Base-by-base conservation (phyloP, 2,888 invertebrate species). In the Helobdella robusta region DNA sequence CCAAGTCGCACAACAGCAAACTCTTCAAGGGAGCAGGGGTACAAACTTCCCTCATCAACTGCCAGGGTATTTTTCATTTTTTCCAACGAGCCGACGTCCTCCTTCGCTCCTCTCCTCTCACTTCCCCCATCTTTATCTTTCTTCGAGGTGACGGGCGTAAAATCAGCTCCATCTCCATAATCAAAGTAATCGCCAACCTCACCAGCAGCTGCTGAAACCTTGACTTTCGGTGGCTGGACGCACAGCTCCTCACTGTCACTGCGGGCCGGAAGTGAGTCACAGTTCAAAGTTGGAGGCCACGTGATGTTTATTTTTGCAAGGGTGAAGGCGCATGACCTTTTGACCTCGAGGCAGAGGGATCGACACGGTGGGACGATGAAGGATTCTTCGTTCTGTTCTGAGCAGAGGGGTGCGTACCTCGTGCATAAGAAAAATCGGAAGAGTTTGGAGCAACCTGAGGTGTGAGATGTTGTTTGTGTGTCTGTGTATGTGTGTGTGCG, bases 381-480 rank as follows among this genome's bases (percentile, higher is more conserved):
- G 5, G 65, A 59, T 15, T 58, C 65, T 2, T 59, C 52, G 20
- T 63, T 23, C 35, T 63, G 63, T 20, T 46, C 34, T 3, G 63
- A 52, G 30, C 63, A 63, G 15, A 63, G n/a, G 4, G 63, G 63
- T 15, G 50, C 63, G 23, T 44, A 50, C 52, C 30, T 48, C 8
- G 63, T 52, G 63, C 63, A 63, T 30, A 63, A 52, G 23, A 63
- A 63, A 52, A 63, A 63, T 34, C 52, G 4, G 25, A 63, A 34
- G 6, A 63, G 32, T 34, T 36, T 63, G 18, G 63, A 63, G 30
- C 63, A 63, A 20, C 63, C n/a, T n/a, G n/a, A n/a, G n/a, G n/a
- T n/a, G n/a, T n/a, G n/a, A n/a, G n/a, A n/a, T n/a, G n/a, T n/a
- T n/a, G n/a, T n/a, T n/a, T n/a, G n/a, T n/a, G n/a, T n/a, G n/a